phyloP scores from a whole-genome alignment of 1,140 invertebrate species.

The Ips typographus region DNA sequence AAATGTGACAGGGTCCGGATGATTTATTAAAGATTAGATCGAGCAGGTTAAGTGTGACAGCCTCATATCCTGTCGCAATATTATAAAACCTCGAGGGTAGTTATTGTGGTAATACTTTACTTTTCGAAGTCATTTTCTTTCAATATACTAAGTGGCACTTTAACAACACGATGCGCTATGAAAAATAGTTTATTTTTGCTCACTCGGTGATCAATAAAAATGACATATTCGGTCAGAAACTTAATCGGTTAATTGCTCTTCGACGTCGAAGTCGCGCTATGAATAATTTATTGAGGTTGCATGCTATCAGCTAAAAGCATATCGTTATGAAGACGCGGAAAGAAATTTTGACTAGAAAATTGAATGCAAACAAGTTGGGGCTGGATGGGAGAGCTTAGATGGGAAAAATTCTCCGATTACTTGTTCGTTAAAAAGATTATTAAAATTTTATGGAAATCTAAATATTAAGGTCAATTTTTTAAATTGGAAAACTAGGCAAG shows the following conservation, averaged over 20 bases:
- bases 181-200: no score
- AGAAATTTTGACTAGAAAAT: constrained; percentile 3
- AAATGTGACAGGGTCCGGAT: constrained; percentile 19
- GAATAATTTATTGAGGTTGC: constrained; percentile 11
- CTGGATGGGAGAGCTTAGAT: neutral
- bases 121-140: no score
- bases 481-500: no score
- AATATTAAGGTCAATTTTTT: no score
- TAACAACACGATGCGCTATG: no score
- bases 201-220: no score
- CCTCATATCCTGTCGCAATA: constrained; percentile 11
- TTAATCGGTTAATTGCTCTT: constrained; percentile 16
- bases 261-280: neutral
- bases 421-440: constrained; percentile 4
- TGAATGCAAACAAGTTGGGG: constrained; percentile 9
- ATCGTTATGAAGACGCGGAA: constrained; percentile 1
- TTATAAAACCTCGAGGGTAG: neutral
- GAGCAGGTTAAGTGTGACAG: constrained; percentile 9
- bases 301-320: constrained; percentile 11
- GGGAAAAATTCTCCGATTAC: constrained; percentile 14
- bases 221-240: neutral
- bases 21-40: constrained; percentile 16
- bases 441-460: neutral
- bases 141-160: no score
- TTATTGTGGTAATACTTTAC: neutral